A percentile compares a stretch with the other conserved stretches of the same genome.
These are phyloP conservation scores for Haemorhous mexicanus DNA, from an alignment of 2,113 vertebrate genomes.

Conservation along the genomic window DNA sequence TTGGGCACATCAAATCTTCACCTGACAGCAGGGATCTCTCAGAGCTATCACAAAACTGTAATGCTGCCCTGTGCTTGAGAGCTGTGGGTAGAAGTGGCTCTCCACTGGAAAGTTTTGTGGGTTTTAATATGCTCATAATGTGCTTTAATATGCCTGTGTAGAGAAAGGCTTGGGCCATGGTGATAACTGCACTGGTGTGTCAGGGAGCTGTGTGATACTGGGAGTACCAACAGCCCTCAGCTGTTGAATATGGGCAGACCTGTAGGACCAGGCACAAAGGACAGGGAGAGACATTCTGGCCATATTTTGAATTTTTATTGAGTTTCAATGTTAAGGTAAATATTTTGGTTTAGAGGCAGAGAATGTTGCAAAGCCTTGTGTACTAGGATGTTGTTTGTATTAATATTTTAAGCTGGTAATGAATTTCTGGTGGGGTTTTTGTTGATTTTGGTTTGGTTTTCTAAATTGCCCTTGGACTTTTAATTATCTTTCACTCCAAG, in stretches of 20 bases:
- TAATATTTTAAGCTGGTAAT: conserved; percentile 35
- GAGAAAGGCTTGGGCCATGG: neutral
- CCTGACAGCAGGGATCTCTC: neutral
- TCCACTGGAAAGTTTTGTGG: neutral
- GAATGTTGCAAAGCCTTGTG: neutral
- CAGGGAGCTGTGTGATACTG: neutral
- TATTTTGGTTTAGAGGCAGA: neutral
- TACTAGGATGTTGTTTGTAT: neutral
- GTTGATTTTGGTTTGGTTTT: neutral
- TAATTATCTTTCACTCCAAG: conserved; percentile 29
- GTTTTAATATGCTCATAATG: neutral
- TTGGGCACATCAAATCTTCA: neutral
- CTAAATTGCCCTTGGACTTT: neutral
- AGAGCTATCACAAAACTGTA: neutral
- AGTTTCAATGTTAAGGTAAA: neutral
- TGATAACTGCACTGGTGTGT: neutral
- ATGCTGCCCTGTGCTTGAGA: neutral
- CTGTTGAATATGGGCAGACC: neutral
- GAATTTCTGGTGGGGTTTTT: neutral
- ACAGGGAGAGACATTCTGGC: neutral
- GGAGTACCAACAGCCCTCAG: neutral
- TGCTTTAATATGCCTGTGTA: too few relatives aligned
- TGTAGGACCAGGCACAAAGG: neutral
- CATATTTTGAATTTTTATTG: neutral
- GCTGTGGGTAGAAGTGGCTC: neutral